Percentiles rank a stretch among this genome's conserved stretches.
These are phyloP conservation scores for Elachura formosa DNA, from an alignment of 2,113 vertebrate species.

Conservation along the genomic window DNA sequence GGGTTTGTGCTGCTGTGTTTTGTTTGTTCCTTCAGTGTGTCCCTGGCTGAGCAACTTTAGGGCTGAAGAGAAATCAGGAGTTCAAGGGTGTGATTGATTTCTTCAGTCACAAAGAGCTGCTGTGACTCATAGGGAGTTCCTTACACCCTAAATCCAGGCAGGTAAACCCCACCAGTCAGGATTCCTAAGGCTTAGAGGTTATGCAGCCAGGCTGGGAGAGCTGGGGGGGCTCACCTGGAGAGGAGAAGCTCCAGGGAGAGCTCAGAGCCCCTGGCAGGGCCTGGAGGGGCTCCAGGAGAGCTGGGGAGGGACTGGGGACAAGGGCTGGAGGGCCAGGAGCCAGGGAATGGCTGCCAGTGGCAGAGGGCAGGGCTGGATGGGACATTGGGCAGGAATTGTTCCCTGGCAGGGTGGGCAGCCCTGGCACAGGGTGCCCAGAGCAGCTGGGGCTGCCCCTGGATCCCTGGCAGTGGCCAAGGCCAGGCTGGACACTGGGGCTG, in stretches of 20 bases:
- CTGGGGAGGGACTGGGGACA: not conserved
- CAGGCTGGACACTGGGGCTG: not conserved
- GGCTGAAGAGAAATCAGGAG: not conserved
- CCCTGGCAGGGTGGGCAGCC: not conserved
- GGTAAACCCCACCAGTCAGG: not conserved
- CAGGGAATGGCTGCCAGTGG: not conserved
- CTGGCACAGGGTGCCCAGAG: not conserved
- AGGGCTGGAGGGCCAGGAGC: not conserved
- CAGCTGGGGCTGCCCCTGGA: not conserved
- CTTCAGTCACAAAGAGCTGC: not conserved
- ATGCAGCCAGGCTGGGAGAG: not conserved
- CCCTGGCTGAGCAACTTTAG: not conserved
- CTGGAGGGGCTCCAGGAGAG: not conserved
- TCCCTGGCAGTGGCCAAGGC: not conserved
- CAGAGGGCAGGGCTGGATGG: not conserved
- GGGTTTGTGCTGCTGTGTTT: not conserved
- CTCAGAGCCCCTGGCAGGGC: not conserved
- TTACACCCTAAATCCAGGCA: not conserved
- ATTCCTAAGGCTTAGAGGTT: not conserved
- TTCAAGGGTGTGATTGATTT: not conserved
- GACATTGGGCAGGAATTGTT: not conserved
- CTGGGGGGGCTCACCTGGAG: not conserved
- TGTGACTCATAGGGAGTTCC: not conserved
- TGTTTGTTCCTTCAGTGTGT: not conserved
- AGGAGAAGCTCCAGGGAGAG: not conserved